phyloP scores from a whole-genome alignment of 2,113 vertebrate species.

The Hippocampus abdominalis region DNA sequence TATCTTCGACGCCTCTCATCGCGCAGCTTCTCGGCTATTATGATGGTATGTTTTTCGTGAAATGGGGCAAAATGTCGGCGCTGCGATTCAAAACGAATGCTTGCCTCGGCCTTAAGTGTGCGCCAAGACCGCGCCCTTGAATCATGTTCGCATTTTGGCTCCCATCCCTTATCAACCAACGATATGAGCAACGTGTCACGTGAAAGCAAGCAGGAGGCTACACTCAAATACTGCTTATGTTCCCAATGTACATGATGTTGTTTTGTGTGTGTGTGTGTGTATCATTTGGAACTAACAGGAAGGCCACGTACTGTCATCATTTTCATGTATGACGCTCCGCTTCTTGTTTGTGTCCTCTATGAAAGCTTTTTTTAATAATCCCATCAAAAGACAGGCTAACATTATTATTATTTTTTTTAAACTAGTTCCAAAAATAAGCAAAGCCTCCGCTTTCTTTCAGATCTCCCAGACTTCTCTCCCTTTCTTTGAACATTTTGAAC shows the following conservation, averaged over 20 bases:
- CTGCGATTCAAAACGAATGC: not conserved
- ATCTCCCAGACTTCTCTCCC: conserved; percentile 23
- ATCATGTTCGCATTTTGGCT: not conserved
- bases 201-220: not conserved
- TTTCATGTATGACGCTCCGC: not conserved
- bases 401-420: too few relatives aligned
- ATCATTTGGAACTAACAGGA: not conserved
- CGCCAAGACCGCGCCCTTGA: not conserved
- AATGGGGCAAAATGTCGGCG: not conserved
- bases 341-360: conserved; percentile 4
- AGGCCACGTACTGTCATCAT: not conserved
- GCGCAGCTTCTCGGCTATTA: conserved; percentile 62
- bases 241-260: not conserved
- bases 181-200: not conserved
- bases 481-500: conserved; percentile 25
- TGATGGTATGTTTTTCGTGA: conserved; percentile 53
- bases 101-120: not conserved
- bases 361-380: conserved; percentile 25
- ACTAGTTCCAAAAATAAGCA: conserved; percentile 29
- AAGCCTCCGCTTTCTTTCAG: conserved; percentile 11
- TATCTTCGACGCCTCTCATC: conserved; percentile 65
- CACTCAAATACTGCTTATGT: too few relatives aligned
- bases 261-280: too few relatives aligned
- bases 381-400: conserved; percentile 13
- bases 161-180: not conserved